Evolutionary conservation across 2,797 vertebrate genomes (phyloP).

Genomic region (Sitta carolinensis): DNA sequence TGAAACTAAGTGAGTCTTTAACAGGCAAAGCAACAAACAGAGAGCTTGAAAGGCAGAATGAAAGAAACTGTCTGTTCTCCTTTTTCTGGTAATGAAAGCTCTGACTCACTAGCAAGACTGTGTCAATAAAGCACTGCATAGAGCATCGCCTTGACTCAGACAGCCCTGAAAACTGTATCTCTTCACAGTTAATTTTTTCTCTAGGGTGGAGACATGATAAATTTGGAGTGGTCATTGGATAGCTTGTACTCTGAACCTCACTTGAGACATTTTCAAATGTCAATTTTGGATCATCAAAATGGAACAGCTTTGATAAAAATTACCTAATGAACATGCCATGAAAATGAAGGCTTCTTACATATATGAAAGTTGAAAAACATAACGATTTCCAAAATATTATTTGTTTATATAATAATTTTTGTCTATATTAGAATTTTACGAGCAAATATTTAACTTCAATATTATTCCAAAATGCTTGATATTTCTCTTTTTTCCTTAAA

Average conservation of each 20-base stretch:
- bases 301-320: background rate
- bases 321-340: background rate
- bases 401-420: background rate
- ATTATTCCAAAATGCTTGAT: background rate
- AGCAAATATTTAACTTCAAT: background rate
- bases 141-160: background rate
- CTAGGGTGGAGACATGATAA: background rate
- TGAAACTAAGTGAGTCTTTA: conserved; percentile 43
- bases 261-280: background rate
- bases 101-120: background rate
- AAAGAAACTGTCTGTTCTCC: background rate
- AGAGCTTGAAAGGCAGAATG: conserved; percentile 23
- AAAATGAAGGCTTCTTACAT: background rate
- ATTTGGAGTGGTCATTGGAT: background rate
- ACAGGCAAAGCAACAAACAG: conserved; percentile 31
- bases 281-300: background rate
- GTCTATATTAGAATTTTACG: background rate
- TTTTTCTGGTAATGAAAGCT: background rate
- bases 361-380: background rate
- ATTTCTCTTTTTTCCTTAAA: background rate
- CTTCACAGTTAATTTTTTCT: background rate
- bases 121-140: background rate
- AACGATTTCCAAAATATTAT: background rate
- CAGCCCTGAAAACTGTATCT: background rate
- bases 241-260: background rate